Evolutionary conservation across 2,888 invertebrate genomes (phyloP), one percentile per base, ranked within the genome.

Genomic region (Nemapogon koenigi): DNA sequence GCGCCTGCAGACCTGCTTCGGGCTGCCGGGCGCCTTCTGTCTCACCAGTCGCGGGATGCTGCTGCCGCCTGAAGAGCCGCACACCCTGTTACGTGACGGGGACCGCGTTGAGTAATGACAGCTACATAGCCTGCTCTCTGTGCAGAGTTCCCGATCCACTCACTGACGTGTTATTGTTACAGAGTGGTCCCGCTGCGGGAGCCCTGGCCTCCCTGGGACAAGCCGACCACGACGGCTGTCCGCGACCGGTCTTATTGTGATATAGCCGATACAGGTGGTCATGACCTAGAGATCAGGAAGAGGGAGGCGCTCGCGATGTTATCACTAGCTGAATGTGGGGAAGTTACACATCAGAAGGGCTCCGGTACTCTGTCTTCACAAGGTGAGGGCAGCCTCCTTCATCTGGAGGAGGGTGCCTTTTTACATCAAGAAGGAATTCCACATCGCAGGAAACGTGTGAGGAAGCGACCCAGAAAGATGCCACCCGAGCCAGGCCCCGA

Each of bases 11-110:
- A 51, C 45, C 13, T 48, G 55, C 39, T 61, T 63, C 47, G 38
- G 38, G 4, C 46, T 61, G 46, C 52, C 49, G 32, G 52, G 47
- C 15, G 44, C 38, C 26, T 46, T 51, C 28, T 41, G 42, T 30
- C 48, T 59, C 11, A 46, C 51, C 26, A 39, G 49, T 25, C 50
- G 48, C 39, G 68, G 64, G 0, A 59, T 60, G 45, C 48, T 67
- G 52, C 56, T 73, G 55, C 72, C 65, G 40, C 55, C 57, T 25
- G 53, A 43, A 37, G 72, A 73, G 53, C 58, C 62, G 35, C 59
- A 71, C 14, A 49, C 60, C 18, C 38, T 66, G 44, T 56, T 71
- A 41, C 48, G 41, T 6, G 56, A 53, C 25, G 61, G 53, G 36
- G 69, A n/a, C n/a, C n/a, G n/a, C n/a, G 69, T 43, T 43, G 44